phyloP scores from a whole-genome alignment of 1,140 invertebrate genomes.

The Ericerus pela region DNA sequence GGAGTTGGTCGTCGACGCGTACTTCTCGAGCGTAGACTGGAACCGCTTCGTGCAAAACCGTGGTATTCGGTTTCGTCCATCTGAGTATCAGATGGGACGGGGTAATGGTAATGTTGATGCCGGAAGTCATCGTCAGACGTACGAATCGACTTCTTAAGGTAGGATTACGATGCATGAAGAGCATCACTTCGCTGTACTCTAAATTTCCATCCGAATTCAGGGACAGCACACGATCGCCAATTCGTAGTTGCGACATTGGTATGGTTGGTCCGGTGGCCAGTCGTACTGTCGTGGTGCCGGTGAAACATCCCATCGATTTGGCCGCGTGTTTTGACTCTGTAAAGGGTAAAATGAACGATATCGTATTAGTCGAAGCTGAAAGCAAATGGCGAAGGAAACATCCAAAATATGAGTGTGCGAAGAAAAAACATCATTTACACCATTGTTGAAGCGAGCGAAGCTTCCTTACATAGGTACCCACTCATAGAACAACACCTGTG shows the following conservation, averaged over 20 bases:
- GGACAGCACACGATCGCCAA: constrained; percentile 72
- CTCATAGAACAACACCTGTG: too few relatives aligned
- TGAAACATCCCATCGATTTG: constrained; percentile 69
- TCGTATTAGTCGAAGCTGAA: too few relatives aligned
- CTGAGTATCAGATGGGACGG: constrained; percentile 60
- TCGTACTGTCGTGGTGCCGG: constrained; percentile 42
- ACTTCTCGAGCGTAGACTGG: constrained; percentile 44
- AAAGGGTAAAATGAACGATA: too few relatives aligned
- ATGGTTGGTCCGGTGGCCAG: constrained; percentile 37
- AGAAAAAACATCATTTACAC: too few relatives aligned
- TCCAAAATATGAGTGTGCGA: too few relatives aligned
- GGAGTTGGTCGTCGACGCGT: constrained; percentile 36
- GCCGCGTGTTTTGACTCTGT: constrained; percentile 78
- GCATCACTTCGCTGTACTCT: constrained; percentile 69
- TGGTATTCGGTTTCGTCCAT: constrained; percentile 17
- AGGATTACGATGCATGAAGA: constrained; percentile 71
- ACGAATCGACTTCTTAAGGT: constrained; percentile 52
- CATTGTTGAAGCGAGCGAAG: too few relatives aligned
- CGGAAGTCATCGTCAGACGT: constrained; percentile 49
- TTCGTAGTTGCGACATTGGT: constrained; percentile 43
- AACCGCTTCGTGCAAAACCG: constrained; percentile 21
- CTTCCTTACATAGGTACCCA: too few relatives aligned
- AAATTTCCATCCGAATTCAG: constrained; percentile 45
- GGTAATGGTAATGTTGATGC: constrained; percentile 57
- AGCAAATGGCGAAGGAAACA: too few relatives aligned